Evolutionary conservation across 2,888 invertebrate genomes (phyloP), one percentile per base, ranked within the genome.

Genomic region (Leptopilina myrica): DNA sequence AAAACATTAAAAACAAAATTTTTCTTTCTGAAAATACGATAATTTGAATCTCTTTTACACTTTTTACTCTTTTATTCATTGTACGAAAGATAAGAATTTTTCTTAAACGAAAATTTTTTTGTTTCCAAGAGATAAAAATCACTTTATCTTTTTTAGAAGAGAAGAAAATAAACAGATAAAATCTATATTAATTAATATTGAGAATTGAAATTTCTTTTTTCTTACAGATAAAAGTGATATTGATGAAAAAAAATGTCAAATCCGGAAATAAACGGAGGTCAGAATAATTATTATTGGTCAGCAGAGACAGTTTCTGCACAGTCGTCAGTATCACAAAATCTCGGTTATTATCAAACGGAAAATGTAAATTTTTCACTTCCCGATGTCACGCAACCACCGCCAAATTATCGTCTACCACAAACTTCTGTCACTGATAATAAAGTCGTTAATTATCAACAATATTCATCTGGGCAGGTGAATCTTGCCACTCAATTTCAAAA

Each of bases 281-380:
- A 73, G 9, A 64, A 33, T 64, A 64, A 33, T 64, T 86, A 83
- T 40, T 82, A 84, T 69, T 90, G 90, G 89, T 80, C 64, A 64
- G 56, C 83, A 2, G 84, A 77, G 8, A 82, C 83, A 40, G 76
- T 83, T 49, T 83, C 83, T 0, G 4, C 49, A 49, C 49, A 49
- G 12, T 76, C 81, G 8, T 7, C 53, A 33, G 14, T 14, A 12
- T 12, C 49, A 40, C 84, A 86, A 73, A 84, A 85, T 76, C 56
- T 84, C 62, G 85, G 83, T 15, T 89, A 85, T 67, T 89, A 87
- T 80, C 33, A 85, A 1, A 79, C 85, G 20, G 86, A 86, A 12
- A 85, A 86, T 0, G 84, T 86, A 78, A 88, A 84, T 78, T 88
- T 88, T 85, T 88, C 89, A 40, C 89, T 89, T 14, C 87, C 89